These are phyloP conservation scores for Centroberyx gerrardi DNA, from an alignment of 2,797 vertebrate genomes.

Conservation along the genomic window DNA sequence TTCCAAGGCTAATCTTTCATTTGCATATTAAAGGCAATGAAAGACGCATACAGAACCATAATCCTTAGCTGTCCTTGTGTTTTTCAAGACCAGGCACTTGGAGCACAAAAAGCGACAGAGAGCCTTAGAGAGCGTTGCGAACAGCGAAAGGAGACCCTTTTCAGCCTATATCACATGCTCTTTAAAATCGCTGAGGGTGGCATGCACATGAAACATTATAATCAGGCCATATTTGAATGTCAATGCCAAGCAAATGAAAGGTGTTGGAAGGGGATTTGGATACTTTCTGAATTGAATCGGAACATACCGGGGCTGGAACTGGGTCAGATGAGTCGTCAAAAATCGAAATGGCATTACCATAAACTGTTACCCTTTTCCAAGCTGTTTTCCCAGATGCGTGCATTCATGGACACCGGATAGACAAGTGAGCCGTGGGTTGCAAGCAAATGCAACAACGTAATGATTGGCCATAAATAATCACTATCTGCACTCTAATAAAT, in stretches of 20 bases:
- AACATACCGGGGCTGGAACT: conserved; percentile 13
- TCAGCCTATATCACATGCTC: conserved; percentile 61
- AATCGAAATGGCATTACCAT: conserved; percentile 22
- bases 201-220: conserved; percentile 72
- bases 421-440: conserved; percentile 4
- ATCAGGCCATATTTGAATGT: conserved; percentile 78
- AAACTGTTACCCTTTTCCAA: conserved; percentile 16
- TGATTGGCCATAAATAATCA: conserved; percentile 46
- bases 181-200: conserved; percentile 71
- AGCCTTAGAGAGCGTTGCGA: conserved; percentile 63
- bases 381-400: conserved; percentile 3
- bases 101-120: conserved; percentile 66
- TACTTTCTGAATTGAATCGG: conserved; percentile 38
- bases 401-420: conserved; percentile 9
- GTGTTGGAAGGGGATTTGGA: conserved; percentile 52
- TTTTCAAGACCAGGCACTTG: conserved; percentile 75
- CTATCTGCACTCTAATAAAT: conserved; percentile 46
- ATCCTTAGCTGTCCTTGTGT: conserved; percentile 78
- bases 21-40: conserved; percentile 84
- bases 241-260: conserved; percentile 65
- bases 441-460: conserved; percentile 21
- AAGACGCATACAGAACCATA: conserved; percentile 73
- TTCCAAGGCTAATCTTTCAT: conserved; percentile 80
- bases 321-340: conserved; percentile 48
- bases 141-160: conserved; percentile 50